These are phyloP conservation scores for Cephalotes varians DNA, from an alignment of 2,888 invertebrate species.

Conservation along the genomic window DNA sequence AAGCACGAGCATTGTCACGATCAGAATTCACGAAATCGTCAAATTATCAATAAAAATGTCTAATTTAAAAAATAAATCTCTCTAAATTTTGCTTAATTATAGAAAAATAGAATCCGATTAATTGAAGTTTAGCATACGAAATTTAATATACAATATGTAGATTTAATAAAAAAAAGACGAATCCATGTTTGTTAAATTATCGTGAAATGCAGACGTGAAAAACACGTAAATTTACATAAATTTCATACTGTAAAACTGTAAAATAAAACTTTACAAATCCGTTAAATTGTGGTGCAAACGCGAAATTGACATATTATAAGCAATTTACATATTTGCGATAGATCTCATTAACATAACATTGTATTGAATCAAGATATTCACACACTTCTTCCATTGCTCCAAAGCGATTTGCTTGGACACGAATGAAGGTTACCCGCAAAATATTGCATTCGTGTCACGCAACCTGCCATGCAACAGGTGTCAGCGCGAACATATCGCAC, in stretches of 20 bases:
- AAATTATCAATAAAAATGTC: slow-evolving; percentile 19
- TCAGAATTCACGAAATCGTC: slow-evolving; percentile 31
- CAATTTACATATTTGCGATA: slow-evolving; percentile 8
- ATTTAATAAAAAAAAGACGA: not conserved
- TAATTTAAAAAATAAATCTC: not conserved
- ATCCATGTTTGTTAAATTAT: not conserved
- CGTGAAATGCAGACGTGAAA: not conserved
- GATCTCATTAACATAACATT: not conserved
- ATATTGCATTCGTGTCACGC: slow-evolving; percentile 67
- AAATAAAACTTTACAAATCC: not conserved
- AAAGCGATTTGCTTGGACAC: slow-evolving; percentile 52
- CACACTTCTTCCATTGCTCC: slow-evolving; percentile 13
- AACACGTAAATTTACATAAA: no score
- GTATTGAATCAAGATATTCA: not conserved
- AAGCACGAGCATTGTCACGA: slow-evolving; percentile 55
- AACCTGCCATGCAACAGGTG: slow-evolving; percentile 67
- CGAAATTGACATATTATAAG: not conserved
- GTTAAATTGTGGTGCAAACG: not conserved
- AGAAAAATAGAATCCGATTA: not conserved
- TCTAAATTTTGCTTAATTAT: not conserved
- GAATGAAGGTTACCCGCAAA: slow-evolving; percentile 59
- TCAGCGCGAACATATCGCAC: slow-evolving; percentile 58
- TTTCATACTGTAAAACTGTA: not conserved
- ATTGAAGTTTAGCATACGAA: not conserved
- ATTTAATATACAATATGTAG: not conserved